Evolutionary conservation across 1,140 invertebrate genomes (phyloP).

Genomic region (Ceratosolen fusciceps): DNA sequence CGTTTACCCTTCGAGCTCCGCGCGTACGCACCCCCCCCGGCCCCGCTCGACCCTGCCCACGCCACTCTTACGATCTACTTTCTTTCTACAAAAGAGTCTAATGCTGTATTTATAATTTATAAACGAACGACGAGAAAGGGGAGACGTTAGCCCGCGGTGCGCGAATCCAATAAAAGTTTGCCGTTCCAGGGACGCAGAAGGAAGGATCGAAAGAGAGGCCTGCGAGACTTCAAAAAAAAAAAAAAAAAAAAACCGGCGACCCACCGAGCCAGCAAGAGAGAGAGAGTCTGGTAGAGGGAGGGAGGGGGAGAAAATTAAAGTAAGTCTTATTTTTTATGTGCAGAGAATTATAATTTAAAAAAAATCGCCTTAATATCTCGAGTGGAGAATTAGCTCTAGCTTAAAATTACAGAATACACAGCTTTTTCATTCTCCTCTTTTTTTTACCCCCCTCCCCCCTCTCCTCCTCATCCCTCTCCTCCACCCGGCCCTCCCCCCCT

Average conservation of each 20-base stretch:
- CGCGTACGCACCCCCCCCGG: slow-evolving; percentile 24
- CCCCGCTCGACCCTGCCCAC: slow-evolving; percentile 48
- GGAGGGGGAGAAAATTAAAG: slow-evolving; percentile 39
- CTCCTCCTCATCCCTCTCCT: background rate
- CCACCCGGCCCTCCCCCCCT: too few relatives aligned
- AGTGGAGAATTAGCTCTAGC: slow-evolving; percentile 42
- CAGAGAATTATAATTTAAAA: slow-evolving; percentile 45
- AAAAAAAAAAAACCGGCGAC: too few relatives aligned
- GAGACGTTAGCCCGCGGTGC: background rate
- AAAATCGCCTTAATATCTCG: slow-evolving; percentile 44
- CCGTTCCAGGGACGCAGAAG: background rate
- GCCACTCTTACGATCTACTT: slow-evolving; percentile 47
- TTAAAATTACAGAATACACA: slow-evolving; percentile 47
- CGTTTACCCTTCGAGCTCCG: too few relatives aligned
- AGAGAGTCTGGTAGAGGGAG: background rate
- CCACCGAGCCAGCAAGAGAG: too few relatives aligned
- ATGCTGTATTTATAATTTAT: slow-evolving; percentile 48
- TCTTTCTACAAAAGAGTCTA: slow-evolving; percentile 39
- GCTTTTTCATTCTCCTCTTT: slow-evolving; percentile 34
- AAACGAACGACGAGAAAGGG: slow-evolving; percentile 34
- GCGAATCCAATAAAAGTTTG: slow-evolving; percentile 15
- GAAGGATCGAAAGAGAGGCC: too few relatives aligned
- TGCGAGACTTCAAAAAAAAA: too few relatives aligned
- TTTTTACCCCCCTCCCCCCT: slow-evolving; percentile 36
- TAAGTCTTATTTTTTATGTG: slow-evolving; percentile 47